Evolutionary conservation across 2,888 invertebrate species (phyloP).

Genomic region (Mactromeris polynyma): DNA sequence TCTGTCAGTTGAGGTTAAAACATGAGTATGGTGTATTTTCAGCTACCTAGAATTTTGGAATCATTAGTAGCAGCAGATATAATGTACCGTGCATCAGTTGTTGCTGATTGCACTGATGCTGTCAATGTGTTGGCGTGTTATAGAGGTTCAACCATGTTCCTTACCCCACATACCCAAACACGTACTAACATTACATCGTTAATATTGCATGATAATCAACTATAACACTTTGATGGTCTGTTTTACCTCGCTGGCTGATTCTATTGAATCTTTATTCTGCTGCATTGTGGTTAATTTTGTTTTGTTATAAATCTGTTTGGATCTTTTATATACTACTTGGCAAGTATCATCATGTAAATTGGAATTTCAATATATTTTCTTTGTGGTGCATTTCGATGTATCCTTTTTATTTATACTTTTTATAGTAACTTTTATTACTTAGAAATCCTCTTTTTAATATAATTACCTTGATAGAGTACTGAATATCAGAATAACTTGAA

Average conservation of each 20-base stretch:
- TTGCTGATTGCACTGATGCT: conserved; percentile 76
- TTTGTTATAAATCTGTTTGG: no score
- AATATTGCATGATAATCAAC: neutral
- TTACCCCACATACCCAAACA: conserved; percentile 7
- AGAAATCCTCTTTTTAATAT: no score
- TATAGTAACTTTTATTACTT: no score
- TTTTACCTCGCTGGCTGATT: neutral
- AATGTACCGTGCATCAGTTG: conserved; percentile 76
- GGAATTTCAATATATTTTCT: no score
- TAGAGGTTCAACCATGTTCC: conserved; percentile 66
- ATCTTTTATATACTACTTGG: no score
- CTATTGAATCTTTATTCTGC: no score
- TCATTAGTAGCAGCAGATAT: conserved; percentile 77
- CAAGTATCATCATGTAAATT: no score
- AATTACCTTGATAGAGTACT: no score
- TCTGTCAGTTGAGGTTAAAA: neutral
- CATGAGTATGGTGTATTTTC: conserved; percentile 60
- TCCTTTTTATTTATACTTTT: no score
- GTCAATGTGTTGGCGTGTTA: conserved; percentile 75
- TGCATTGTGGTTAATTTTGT: no score
- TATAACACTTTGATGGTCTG: neutral
- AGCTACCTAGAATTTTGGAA: conserved; percentile 78
- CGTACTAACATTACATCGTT: conserved; percentile 34
- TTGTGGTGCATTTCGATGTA: no score
- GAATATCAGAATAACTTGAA: no score